Conservation (phyloP, 2,888 invertebrate genomes). For the Acanthopleura granulata region DNA sequence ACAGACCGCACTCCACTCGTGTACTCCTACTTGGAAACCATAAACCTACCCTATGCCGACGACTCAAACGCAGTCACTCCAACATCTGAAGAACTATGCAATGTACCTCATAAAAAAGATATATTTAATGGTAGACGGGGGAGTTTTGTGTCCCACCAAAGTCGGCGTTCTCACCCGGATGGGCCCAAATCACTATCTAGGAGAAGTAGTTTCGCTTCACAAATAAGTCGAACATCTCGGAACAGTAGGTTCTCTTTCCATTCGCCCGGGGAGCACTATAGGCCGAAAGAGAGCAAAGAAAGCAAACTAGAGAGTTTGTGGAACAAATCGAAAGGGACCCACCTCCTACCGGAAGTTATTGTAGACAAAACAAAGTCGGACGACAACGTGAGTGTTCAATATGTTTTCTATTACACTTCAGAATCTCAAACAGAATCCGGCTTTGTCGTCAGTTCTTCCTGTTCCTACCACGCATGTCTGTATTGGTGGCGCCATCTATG, state of each 20-base stretch:
- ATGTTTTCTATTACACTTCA: no score
- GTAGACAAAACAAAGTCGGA: constrained; percentile 66
- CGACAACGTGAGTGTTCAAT: constrained; percentile 49
- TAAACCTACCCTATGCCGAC: constrained; percentile 90
- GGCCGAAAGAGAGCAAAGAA: constrained; percentile 47
- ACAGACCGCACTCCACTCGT: constrained; percentile 94
- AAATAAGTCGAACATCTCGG: constrained; percentile 48
- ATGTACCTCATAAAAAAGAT: constrained; percentile 72
- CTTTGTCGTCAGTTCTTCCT: no score
- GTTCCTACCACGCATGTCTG: no score
- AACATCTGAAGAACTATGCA: constrained; percentile 88
- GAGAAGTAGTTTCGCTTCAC: constrained; percentile 54
- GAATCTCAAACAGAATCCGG: no score
- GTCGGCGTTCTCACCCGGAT: constrained; percentile 75
- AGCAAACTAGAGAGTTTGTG: constrained; percentile 48
- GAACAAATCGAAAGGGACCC: constrained; percentile 49
- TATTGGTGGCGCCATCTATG: no score
- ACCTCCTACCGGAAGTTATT: constrained; percentile 64
- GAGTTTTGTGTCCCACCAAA: constrained; percentile 91
- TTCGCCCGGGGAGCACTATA: constrained; percentile 83
- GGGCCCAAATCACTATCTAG: constrained; percentile 32
- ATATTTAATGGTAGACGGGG: constrained; percentile 79
- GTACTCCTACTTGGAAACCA: constrained; percentile 84
- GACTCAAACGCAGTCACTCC: constrained; percentile 98
- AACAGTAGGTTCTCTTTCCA: constrained; percentile 82